A percentile compares a stretch with the other conserved stretches of the same genome.
Conservation (phyloP, 92 coral and sea anemone species). For the Ricordea florida region DNA sequence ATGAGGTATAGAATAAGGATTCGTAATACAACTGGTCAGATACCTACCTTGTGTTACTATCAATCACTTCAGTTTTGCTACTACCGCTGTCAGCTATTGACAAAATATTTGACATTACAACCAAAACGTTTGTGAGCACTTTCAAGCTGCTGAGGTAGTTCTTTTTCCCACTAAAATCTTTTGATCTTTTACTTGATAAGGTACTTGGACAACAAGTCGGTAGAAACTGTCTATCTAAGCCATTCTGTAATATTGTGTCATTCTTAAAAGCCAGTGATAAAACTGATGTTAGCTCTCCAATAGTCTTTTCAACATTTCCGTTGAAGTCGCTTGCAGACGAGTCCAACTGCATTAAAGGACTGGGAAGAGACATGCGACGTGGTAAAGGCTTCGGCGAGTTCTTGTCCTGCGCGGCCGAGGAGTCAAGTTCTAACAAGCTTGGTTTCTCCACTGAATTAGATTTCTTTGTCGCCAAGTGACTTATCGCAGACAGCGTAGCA, state of each 20-base stretch:
- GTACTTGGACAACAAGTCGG: neutral
- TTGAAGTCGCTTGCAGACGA: neutral
- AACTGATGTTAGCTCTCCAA: constrained; percentile 56
- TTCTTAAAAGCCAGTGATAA: constrained; percentile 47
- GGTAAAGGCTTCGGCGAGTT: neutral
- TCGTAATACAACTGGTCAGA: too few species aligned
- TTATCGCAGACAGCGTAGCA: constrained; percentile 49
- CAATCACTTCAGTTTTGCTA: neutral
- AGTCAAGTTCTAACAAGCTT: too few species aligned
- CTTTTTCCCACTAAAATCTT: constrained; percentile 8
- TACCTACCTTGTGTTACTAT: constrained; percentile 1
- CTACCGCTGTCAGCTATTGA: constrained; percentile 20
- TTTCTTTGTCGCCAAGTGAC: constrained; percentile 27
- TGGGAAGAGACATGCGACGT: neutral
- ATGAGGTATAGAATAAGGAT: too few species aligned
- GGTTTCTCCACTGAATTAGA: neutral
- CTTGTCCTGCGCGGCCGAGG: neutral
- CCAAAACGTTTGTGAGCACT: constrained; percentile 61
- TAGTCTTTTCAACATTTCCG: constrained; percentile 41
- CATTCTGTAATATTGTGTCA: constrained; percentile 56
- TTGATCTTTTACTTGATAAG: neutral
- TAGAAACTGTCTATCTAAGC: constrained; percentile 50
- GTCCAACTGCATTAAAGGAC: neutral
- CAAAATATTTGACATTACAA: constrained; percentile 59
- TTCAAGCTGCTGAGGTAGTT: constrained; percentile 64